Evolutionary conservation across 2,113 vertebrate genomes (phyloP), one percentile per base, ranked within the genome.

Genomic region (Chaetura pelagica): DNA sequence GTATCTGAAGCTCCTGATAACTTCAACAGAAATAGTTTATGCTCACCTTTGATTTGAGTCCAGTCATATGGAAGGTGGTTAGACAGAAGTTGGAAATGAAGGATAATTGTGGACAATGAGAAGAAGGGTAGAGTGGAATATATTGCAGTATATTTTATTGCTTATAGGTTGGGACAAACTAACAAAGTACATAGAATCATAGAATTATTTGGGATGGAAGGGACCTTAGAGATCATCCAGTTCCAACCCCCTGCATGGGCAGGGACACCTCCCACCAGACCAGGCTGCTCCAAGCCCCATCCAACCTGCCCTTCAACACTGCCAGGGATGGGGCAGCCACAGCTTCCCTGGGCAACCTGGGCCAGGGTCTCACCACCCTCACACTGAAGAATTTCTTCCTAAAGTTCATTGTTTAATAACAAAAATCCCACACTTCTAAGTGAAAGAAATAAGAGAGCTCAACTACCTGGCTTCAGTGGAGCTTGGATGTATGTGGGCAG

Each of bases 361-460:
- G 40, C 40, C 40, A 42, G 40, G 10, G 40, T 42, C 40, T 42
- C 40, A 42, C 40, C 40, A 42, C 40, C 40, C 40, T 42, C 40
- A 42, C 40, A 42, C 40, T 42, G 12, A 42, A 42, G 40, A 42
- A 42, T 42, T 42, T 12, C 40, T 42, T 42, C 40, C 11, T 42
- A 42, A 42, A 42, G 40, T 42, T 69, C 10, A 30, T 44, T 44
- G 24, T 58, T n/a, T 23, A 14, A 40, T 71, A 72, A 20, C 5
- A 52, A 38, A 32, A 1, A 0, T 3, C 4, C 2, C 12, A 10
- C 10, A 73, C 59, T 42, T 22, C 12, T 20, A 61, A 42, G n/a
- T 57, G 46, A 29, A 77, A 46, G 40, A 40, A 62, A 29, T 3
- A 27, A 51, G 15, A 69, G 35, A 18, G 7, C 27, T 87, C 9